Conservation (phyloP, 2,797 vertebrate genomes). For the Megalops cyprinoides region DNA sequence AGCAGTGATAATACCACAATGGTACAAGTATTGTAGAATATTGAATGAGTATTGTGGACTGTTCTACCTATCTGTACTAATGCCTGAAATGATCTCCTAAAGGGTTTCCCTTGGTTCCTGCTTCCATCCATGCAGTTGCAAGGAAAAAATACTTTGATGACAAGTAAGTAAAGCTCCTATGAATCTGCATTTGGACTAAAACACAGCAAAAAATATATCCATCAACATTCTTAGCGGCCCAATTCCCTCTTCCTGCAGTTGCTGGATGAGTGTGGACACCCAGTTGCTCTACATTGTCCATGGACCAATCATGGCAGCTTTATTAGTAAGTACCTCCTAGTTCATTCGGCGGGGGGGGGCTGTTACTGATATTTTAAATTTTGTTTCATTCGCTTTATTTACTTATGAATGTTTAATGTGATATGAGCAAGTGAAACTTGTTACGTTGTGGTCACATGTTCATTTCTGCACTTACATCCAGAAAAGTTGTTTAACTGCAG, state of each 20-base stretch:
- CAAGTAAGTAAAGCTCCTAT: constrained; percentile 84
- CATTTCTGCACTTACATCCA: too few species aligned
- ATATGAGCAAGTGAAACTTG: too few species aligned
- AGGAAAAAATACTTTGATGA: constrained; percentile 94
- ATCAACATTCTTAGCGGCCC: background rate
- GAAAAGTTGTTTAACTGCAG: too few species aligned
- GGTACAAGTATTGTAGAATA: background rate
- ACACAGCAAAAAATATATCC: background rate
- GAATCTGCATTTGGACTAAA: constrained; percentile 15
- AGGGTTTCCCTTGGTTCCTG: constrained; percentile 94
- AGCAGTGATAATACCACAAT: background rate
- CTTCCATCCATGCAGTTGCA: constrained; percentile 89
- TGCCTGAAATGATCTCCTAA: constrained; percentile 46
- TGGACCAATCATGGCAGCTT: constrained; percentile 92
- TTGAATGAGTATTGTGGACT: background rate
- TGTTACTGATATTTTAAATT: too few species aligned
- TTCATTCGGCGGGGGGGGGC: too few species aligned
- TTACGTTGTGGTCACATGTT: too few species aligned
- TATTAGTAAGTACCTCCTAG: constrained; percentile 83
- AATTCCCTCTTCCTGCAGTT: constrained; percentile 70
- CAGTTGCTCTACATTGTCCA: constrained; percentile 95
- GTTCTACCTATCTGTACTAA: background rate
- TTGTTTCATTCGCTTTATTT: background rate
- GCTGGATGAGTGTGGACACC: constrained; percentile 98
- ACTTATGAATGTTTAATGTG: too few species aligned